Evolutionary conservation across 1,140 invertebrate genomes (phyloP).

Genomic region (Acarapis woodi): DNA sequence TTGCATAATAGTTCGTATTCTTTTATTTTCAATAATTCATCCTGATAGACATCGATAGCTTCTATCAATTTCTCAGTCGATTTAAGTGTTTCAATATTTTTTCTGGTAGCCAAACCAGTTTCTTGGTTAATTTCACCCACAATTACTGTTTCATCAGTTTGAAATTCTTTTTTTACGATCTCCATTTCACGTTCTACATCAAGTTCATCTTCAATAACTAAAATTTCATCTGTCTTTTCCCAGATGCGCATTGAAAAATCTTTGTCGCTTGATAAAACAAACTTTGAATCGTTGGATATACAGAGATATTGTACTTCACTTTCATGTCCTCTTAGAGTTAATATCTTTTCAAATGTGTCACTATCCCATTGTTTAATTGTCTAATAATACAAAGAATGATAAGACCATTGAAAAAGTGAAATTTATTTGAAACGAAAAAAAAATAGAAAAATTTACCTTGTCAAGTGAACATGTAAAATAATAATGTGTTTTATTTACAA

Average conservation of each 20-base stretch:
- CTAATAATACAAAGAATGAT: too few species aligned
- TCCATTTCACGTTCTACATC: slow-evolving; percentile 25
- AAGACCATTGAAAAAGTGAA: too few species aligned
- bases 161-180: slow-evolving; percentile 2
- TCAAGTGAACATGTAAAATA: slow-evolving; percentile 81
- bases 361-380: slow-evolving; percentile 86
- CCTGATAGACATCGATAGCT: slow-evolving; percentile 45
- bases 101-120: slow-evolving; percentile 48
- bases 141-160: slow-evolving; percentile 12
- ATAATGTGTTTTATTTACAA: slow-evolving; percentile 66
- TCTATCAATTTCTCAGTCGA: slow-evolving; percentile 66
- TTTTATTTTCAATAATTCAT: slow-evolving; percentile 18
- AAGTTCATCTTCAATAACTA: slow-evolving; percentile 67
- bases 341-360: slow-evolving; percentile 64
- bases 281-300: slow-evolving; percentile 48
- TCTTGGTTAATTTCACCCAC: slow-evolving; percentile 27
- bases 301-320: slow-evolving; percentile 41
- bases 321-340: slow-evolving; percentile 54
- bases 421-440: too few species aligned
- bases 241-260: slow-evolving; percentile 65
- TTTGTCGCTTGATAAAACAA: slow-evolving; percentile 47
- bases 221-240: slow-evolving; percentile 52
- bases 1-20: slow-evolving; percentile 15
- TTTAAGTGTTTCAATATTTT: slow-evolving; percentile 67
- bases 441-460: too few species aligned